Evolutionary conservation across 2,797 vertebrate genomes (phyloP).

Genomic region (Tapirus indicus): DNA sequence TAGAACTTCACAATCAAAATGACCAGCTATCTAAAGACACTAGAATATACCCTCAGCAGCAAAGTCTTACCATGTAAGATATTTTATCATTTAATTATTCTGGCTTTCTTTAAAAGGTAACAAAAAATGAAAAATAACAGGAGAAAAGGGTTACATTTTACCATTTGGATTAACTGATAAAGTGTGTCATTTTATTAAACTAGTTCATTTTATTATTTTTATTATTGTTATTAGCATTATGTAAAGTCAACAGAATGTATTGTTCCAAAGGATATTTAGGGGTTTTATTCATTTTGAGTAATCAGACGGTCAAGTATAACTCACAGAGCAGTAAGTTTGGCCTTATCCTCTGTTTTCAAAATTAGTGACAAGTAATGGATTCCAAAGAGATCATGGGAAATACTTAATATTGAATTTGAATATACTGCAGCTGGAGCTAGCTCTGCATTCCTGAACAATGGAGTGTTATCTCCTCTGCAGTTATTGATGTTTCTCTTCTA

Average conservation of each 20-base stretch:
- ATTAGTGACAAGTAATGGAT: neutral
- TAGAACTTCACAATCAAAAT: neutral
- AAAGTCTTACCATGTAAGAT: neutral
- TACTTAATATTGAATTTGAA: neutral
- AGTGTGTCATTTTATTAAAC: conserved; percentile 75
- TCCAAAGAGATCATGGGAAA: neutral
- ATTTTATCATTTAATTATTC: neutral
- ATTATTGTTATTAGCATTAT: conserved; percentile 44
- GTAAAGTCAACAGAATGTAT: conserved; percentile 69
- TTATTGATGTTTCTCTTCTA: neutral
- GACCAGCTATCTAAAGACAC: neutral
- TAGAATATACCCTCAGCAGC: neutral
- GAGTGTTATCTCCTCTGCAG: neutral
- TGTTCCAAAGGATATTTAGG: conserved; percentile 72
- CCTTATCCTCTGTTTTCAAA: neutral
- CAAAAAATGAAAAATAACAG: neutral
- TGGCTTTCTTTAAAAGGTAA: conserved; percentile 36
- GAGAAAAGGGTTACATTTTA: neutral
- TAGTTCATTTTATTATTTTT: neutral
- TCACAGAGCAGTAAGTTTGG: conserved; percentile 53
- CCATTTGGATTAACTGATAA: conserved; percentile 65
- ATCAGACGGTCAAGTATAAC: conserved; percentile 76
- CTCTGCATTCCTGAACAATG: neutral
- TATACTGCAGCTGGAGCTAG: neutral
- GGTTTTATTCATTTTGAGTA: conserved; percentile 77